Conservation (phyloP, 2,113 vertebrate species). For the Tetraodon nigroviridis region DNA sequence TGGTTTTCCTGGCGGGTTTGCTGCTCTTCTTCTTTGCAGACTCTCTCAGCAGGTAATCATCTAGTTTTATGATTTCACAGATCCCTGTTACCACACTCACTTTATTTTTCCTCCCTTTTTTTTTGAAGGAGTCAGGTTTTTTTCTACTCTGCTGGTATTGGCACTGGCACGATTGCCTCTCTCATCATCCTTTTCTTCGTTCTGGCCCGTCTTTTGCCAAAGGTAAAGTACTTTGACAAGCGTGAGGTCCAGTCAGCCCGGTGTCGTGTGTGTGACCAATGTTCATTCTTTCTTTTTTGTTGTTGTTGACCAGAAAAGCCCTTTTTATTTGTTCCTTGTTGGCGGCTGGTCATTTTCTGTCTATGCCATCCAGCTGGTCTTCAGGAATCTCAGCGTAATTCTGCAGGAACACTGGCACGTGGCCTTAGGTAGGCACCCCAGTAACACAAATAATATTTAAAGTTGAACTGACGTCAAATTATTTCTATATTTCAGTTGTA, state of each 20-base stretch:
- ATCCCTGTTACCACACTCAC: neutral
- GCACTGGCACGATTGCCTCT: constrained; percentile 88
- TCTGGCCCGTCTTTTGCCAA: constrained; percentile 84
- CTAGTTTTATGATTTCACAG: neutral
- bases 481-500: too few relatives aligned
- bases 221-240: constrained; percentile 65
- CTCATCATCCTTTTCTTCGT: constrained; percentile 88
- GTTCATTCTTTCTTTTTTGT: constrained; percentile 13
- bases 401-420: constrained; percentile 86
- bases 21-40: constrained; percentile 85
- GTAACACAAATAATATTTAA: neutral
- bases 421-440: constrained; percentile 78
- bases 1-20: constrained; percentile 84
- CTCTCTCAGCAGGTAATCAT: constrained; percentile 84
- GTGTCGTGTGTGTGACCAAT: neutral
- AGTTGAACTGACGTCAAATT: neutral
- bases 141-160: constrained; percentile 91
- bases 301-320: constrained; percentile 80
- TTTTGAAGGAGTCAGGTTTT: constrained; percentile 86
- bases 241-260: neutral
- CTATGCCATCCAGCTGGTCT: constrained; percentile 90
- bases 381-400: constrained; percentile 85
- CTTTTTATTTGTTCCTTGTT: constrained; percentile 84
- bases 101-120: neutral
- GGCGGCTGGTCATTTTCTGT: constrained; percentile 97